phyloP scores from a whole-genome alignment of 2,113 vertebrate genomes.

The Tiliqua scincoides region DNA sequence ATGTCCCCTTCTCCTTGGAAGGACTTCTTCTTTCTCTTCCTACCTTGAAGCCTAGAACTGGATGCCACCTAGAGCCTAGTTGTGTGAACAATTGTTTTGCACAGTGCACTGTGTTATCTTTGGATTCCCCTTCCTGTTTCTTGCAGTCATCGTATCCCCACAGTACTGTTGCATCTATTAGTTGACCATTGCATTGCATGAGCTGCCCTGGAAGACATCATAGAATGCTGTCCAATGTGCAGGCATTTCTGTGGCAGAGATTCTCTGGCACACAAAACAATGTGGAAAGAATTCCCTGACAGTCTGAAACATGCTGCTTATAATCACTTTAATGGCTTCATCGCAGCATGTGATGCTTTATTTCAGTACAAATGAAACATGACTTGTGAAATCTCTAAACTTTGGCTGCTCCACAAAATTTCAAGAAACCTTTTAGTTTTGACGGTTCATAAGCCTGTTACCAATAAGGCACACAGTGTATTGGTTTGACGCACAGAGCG shows the following conservation, averaged over 20 bases:
- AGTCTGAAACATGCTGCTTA: not conserved
- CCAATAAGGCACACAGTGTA: not conserved
- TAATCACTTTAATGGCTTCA: not conserved
- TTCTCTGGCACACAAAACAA: not conserved
- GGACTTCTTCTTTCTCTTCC: too few relatives aligned
- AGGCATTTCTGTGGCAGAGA: not conserved
- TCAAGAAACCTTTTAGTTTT: not conserved
- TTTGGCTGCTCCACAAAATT: not conserved
- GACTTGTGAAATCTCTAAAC: not conserved
- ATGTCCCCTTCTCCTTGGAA: too few relatives aligned
- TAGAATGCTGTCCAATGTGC: not conserved
- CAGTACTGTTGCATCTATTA: too few relatives aligned
- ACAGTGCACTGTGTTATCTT: too few relatives aligned
- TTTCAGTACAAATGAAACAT: not conserved
- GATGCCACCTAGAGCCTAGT: too few relatives aligned
- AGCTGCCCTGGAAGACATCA: not conserved
- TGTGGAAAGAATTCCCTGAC: not conserved
- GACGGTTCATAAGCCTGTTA: not conserved
- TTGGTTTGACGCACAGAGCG: not conserved
- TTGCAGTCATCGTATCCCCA: too few relatives aligned
- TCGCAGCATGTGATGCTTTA: not conserved
- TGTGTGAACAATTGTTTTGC: too few relatives aligned
- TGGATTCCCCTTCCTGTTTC: too few relatives aligned
- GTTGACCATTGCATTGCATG: too few relatives aligned
- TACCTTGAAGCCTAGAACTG: too few relatives aligned